Base-by-base conservation (phyloP, 1,140 invertebrate genomes). In the Acromyrmex heyeri region DNA sequence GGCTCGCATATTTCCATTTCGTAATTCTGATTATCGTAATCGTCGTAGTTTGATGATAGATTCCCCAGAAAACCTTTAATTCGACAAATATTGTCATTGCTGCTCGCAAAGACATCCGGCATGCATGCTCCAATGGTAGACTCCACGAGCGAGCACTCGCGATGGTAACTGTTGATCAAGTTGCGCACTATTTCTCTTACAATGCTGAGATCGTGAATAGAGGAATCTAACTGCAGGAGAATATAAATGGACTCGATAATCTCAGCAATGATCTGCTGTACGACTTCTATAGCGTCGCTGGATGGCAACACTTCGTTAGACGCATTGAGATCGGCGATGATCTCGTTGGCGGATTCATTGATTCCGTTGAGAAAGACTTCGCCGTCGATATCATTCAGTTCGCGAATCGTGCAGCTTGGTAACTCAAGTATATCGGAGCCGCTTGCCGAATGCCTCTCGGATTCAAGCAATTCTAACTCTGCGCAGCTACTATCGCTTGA, bases 171-270 rank as follows among this genome's bases (percentile, higher is more conserved):
- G 50, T 94, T 90, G 16, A 94, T 76, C 50, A 95, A 65, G 53
- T 93, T 94, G 73, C 94, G 92, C 16, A 95, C 89, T 0, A 95
- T 21, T 86, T 94, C 94, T 6, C 85, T 79, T 16, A 95, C 12
- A 27, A 87, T 0, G 18, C 24, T 12, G 34, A 61, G 55, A 0
- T 72, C 50, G 73, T 34, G 16, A 44, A 64, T 48, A 38, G 59
- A 64, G 3, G 53, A 85, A 59, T 67, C 34, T 0, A 76, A 16
- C 6, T 16, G 57, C 0, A 30, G 0, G 4, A 83, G 18, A 21
- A n/a, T 2, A 27, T 50, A 83, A 62, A 83, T 72, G n/a, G 55
- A 75, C 14, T 83, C 69, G 18, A 75, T 50, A n/a, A 83, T 62
- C 27, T 86, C 85, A 7, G 44, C 12, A 16, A 86, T 27, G 10